Conservation (phyloP, 1,140 invertebrate species). For the Chironomus striatipennis region DNA sequence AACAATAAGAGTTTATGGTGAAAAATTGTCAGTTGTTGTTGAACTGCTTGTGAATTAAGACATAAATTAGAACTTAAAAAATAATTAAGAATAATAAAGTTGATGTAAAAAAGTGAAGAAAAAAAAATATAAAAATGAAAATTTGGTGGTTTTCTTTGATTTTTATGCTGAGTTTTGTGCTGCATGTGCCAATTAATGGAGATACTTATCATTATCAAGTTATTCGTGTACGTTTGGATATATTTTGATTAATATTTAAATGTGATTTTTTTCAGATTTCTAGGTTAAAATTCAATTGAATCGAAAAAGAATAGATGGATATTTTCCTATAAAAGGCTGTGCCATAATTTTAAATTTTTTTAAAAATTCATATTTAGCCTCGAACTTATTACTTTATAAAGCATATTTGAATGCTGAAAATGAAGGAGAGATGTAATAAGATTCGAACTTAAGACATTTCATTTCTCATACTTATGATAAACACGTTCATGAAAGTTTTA, state of each 20-base stretch:
- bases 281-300: too few relatives aligned
- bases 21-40: neutral
- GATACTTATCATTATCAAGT: slow-evolving; percentile 18
- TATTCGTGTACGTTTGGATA: slow-evolving; percentile 33
- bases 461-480: too few relatives aligned
- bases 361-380: too few relatives aligned
- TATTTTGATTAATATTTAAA: neutral
- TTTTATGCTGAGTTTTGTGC: slow-evolving; percentile 27
- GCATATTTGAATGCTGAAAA: too few relatives aligned
- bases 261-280: neutral
- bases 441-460: too few relatives aligned
- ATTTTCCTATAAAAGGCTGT: too few relatives aligned
- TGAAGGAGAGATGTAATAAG: too few relatives aligned
- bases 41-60: neutral
- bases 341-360: too few relatives aligned
- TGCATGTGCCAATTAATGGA: slow-evolving; percentile 16
- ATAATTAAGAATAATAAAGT: neutral
- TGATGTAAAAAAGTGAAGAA: neutral
- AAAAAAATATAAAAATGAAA: neutral
- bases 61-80: neutral
- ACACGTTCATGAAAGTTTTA: too few relatives aligned
- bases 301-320: too few relatives aligned
- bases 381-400: too few relatives aligned
- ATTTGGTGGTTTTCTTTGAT: slow-evolving; percentile 33
- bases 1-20: neutral